A percentile compares a stretch with the other conserved stretches of the same genome.
phyloP scores from a whole-genome alignment of 1,140 invertebrate genomes.

The Drosophila elegans region DNA sequence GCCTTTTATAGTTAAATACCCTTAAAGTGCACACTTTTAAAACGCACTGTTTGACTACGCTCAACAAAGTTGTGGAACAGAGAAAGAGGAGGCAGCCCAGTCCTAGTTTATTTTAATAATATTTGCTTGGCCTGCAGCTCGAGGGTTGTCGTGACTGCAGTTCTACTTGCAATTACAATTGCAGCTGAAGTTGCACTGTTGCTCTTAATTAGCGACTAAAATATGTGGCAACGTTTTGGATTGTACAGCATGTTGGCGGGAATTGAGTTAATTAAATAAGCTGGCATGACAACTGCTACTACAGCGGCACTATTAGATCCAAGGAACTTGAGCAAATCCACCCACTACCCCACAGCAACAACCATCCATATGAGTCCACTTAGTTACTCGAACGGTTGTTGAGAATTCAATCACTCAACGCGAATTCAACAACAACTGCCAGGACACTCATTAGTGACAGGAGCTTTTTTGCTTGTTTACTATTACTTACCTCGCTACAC shows the following conservation, averaged over 20 bases:
- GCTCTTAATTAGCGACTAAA: conserved; percentile 75
- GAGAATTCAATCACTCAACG: conserved; percentile 47
- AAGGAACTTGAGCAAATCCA: not conserved
- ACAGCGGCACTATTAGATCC: conserved; percentile 38
- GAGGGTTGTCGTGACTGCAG: conserved; percentile 66
- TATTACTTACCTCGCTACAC: not conserved
- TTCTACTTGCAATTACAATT: conserved; percentile 1
- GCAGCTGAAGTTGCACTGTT: conserved; percentile 39
- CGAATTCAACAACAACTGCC: not conserved
- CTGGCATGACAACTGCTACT: conserved; percentile 68
- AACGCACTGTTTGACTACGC: conserved; percentile 22
- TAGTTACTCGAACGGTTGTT: conserved; percentile 16
- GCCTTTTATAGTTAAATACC: conserved; percentile 20
- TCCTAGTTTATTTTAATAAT: conserved; percentile 62
- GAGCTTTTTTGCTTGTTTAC: conserved; percentile 29
- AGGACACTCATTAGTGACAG: conserved; percentile 28
- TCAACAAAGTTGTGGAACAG: not conserved
- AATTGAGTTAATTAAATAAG: conserved; percentile 77
- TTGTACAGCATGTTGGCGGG: conserved; percentile 19
- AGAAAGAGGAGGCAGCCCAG: not conserved
- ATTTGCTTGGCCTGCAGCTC: conserved; percentile 54
- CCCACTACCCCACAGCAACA: not conserved
- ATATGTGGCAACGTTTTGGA: conserved; percentile 37
- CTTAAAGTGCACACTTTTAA: conserved; percentile 24
- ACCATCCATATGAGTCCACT: conserved; percentile 10